Base-by-base conservation (phyloP, 2,113 vertebrate genomes). In the Tricholaema leucomelas region DNA sequence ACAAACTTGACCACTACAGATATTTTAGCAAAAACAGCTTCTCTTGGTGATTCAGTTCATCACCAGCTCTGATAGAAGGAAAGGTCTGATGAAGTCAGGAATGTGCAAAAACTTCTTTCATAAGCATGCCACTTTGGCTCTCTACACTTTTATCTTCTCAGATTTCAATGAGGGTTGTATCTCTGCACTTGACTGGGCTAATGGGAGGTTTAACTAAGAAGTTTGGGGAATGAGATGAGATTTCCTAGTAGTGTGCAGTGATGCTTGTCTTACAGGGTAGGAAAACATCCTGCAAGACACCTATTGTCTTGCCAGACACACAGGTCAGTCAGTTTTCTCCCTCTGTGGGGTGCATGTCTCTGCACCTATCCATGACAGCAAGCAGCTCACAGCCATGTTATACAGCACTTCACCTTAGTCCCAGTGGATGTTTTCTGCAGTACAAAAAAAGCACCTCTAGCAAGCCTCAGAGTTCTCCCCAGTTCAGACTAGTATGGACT, bases 291-390 rank as follows among this genome's bases (percentile, higher is more conserved):
- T 42, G 54, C 61, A 85, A 31, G 25, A 52, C 19, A 30, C 63
- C 72, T 3, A 1, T 4, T 33, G 63, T 33, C 30, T 36, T 15
- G 27, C 31, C 44, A 67, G 61, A 52, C 6, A 25, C 59, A 27
- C 10, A 27, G 59, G 69, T 12, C 38, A 28, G 28, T 3, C 15
- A 21, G 40, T 40, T 4, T n/a, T 38, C 40, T 40, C n/a, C 9
- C 2, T 15, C 70, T 38, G 61, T 52, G 42, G 24, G 30, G 23
- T 25, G 52, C 48, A 50, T 50, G 8, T 30, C 40, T 7, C 35
- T 30, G 42, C 54, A 5, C 2, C 61, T 12, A 40, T 10, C 30
- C 4, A 0, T 0, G 2, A 8, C 0, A 33, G 18, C n/a, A n/a
- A 40, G 52, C 23, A 3, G 42, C 71, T 40, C 61, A 19, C 35